Evolutionary conservation across 2,797 vertebrate species (phyloP), one percentile per base, ranked within the genome.

Genomic region (Scolopax bukidnonensis): DNA sequence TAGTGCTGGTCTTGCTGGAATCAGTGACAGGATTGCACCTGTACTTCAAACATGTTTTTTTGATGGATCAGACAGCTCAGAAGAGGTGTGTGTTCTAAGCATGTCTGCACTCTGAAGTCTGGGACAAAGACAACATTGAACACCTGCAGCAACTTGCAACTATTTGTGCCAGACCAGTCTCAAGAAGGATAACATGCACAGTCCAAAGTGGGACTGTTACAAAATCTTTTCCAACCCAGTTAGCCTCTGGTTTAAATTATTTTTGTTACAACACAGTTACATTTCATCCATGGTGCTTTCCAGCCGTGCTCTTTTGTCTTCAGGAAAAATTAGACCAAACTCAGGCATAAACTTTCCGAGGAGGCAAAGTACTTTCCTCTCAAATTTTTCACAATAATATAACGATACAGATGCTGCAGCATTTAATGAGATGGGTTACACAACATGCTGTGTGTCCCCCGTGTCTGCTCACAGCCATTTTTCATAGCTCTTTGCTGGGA

Each of bases 211-310:
- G 30, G n/a, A 32, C 13, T 33, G 30, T 87, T 89, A 93, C 0
- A 24, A 93, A 94, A 69, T 40, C 9, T 78, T 92, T 92, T 87
- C 81, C 81, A 90, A 54, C 60, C 59, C 48, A 83, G 48, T 87
- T 63, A 83, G 19, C 24, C 20, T 74, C 63, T 69, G 28, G 18
- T 59, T 78, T 89, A 68, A 93, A 79, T 92, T 54, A 2, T 48
- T 92, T 92, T 79, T 86, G 25, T 50, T 77, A n/a, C 7, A 74
- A 32, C 36, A 54, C 25, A 40, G 43, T 41, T 73, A 32, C 6
- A 32, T 89, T 92, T 79, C 63, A 87, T 64, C 60, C n/a, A 9
- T 9, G 7, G 27, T 56, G 43, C 36, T 82, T 87, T 89, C 47
- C 12, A 28, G 17, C 51, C 48, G 48, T 51, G 36, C 11, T 77